These are phyloP conservation scores for Promerops cafer DNA, from an alignment of 2,113 vertebrate genomes.

Conservation along the genomic window DNA sequence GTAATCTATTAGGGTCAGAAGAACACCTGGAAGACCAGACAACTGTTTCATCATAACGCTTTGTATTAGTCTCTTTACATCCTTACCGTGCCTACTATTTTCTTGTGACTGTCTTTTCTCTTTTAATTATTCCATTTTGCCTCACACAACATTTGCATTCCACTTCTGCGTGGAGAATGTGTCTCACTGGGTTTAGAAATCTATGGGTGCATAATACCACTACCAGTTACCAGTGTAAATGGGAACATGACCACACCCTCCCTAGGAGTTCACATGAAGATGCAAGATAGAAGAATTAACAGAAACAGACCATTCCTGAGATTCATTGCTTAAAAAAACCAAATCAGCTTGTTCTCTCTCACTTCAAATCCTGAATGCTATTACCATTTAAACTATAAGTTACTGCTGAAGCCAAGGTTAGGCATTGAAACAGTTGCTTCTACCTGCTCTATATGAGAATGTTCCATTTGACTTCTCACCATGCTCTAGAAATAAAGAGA, in stretches of 20 bases:
- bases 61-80: neutral
- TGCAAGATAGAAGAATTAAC: neutral
- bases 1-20: neutral
- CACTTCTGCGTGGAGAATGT: neutral
- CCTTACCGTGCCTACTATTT: neutral
- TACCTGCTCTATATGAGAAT: neutral
- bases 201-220: neutral
- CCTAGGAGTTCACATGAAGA: neutral
- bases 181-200: neutral
- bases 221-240: neutral
- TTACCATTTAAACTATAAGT: neutral
- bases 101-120: neutral
- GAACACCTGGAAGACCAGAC: neutral
- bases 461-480: neutral
- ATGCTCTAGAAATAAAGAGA: neutral
- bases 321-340: neutral
- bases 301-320: neutral
- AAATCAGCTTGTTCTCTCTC: neutral
- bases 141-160: neutral
- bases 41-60: neutral
- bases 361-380: neutral
- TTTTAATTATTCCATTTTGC: neutral
- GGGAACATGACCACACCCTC: neutral
- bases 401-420: neutral
- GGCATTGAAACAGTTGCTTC: neutral